Percentiles rank a stretch among this genome's conserved stretches.
phyloP scores from a whole-genome alignment of 2,113 vertebrate genomes.

The Litocranius walleri region DNA sequence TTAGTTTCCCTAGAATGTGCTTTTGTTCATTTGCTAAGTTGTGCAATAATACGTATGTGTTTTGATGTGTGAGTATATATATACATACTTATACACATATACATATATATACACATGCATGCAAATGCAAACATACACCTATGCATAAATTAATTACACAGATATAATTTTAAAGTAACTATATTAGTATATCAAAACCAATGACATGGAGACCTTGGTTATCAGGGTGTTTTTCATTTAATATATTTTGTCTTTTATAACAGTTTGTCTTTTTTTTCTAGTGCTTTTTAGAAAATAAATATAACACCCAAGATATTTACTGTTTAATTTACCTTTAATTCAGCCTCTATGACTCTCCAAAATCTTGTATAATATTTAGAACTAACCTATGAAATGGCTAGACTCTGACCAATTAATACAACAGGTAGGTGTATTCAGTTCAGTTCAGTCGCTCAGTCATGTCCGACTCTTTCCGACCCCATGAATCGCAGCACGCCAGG shows the following conservation, averaged over 20 bases:
- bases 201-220: neutral
- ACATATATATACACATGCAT: neutral
- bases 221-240: neutral
- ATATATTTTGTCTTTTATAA: neutral
- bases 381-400: too few relatives aligned
- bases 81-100: fast-evolving
- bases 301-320: neutral
- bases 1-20: neutral
- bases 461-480: too few relatives aligned
- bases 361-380: too few relatives aligned
- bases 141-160: neutral
- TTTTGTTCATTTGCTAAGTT: neutral
- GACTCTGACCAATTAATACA: too few relatives aligned
- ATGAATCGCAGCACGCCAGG: too few relatives aligned
- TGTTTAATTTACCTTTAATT: neutral
- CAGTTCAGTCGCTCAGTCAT: too few relatives aligned
- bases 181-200: neutral
- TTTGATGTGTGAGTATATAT: neutral
- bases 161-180: neutral
- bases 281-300: neutral
- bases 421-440: too few relatives aligned
- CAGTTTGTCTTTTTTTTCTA: neutral
- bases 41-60: neutral
- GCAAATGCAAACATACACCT: neutral
- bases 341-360: too few relatives aligned